These are phyloP conservation scores for Chitala chitala DNA, from an alignment of 2,113 vertebrate genomes.

Conservation along the genomic window DNA sequence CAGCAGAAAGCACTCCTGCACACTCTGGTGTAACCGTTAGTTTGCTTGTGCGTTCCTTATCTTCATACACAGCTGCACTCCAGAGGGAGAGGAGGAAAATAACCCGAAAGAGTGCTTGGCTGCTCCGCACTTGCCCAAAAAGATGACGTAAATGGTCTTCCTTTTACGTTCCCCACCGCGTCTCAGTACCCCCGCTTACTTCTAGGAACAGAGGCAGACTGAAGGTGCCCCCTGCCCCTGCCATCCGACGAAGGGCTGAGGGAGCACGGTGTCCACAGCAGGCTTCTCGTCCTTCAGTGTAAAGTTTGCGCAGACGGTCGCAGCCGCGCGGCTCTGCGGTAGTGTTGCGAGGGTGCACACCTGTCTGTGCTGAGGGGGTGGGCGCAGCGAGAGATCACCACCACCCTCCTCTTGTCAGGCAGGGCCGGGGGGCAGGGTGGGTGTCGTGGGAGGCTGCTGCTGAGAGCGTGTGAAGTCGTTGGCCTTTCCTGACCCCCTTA, in stretches of 20 bases:
- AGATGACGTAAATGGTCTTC: constrained; percentile 39
- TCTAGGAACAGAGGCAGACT: background rate
- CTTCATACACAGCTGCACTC: constrained; percentile 1
- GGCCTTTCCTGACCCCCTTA: constrained; percentile 76
- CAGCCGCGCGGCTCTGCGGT: constrained; percentile 70
- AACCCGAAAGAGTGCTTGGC: constrained; percentile 28
- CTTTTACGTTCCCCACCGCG: constrained; percentile 57
- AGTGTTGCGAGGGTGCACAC: constrained; percentile 76
- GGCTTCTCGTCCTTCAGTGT: constrained; percentile 21
- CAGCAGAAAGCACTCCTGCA: background rate
- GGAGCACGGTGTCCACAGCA: constrained; percentile 6
- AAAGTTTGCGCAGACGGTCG: constrained; percentile 41
- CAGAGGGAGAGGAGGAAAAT: background rate
- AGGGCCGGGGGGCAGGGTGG: constrained; percentile 39
- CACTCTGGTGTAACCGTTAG: constrained; percentile 2
- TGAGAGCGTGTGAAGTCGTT: constrained; percentile 37
- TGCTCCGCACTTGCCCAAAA: constrained; percentile 10
- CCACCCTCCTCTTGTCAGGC: constrained; percentile 68
- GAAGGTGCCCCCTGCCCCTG: constrained; percentile 65
- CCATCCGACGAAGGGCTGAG: constrained; percentile 5
- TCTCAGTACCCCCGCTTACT: constrained; percentile 34
- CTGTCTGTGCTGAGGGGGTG: constrained; percentile 67
- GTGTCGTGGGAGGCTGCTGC: constrained; percentile 52
- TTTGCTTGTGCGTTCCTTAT: background rate
- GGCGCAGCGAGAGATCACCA: constrained; percentile 55